Evolutionary conservation across 2,888 invertebrate species (phyloP), one percentile per base, ranked within the genome.

Genomic region (Mythimna impura): DNA sequence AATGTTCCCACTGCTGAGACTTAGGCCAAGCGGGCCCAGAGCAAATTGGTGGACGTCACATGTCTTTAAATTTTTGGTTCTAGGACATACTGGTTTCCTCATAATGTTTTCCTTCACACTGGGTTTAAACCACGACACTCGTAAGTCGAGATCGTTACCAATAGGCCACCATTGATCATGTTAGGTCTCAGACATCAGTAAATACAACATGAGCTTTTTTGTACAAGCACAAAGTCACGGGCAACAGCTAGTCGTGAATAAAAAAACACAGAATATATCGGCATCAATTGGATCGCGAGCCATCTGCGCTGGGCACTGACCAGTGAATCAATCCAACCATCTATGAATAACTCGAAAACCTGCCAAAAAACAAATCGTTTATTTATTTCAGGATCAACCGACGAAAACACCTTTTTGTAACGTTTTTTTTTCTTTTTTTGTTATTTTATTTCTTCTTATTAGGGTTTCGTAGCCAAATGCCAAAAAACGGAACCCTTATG

Each of bases 221-320:
- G 3, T 34, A 20, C 22, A 2, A 12, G 2, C 25, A 43, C 3
- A 76, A 58, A 76, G n/a, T 52, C 52, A 52, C n/a, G 6, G 43
- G 10, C 12, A 34, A 71, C 9, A n/a, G 52, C 36, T 22, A 54
- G 54, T 50, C 12, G 10, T 76, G 80, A 79, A 76, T 55, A 64
- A 77, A 78, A 75, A 72, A 58, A 2, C 55, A 54, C 66, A 66
- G 25, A 80, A 67, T 64, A 64, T 61, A 55, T 65, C 65, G 54
- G 50, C 60, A 61, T 66, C 64, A 75, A 78, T 78, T 80, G 75
- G 43, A 66, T 75, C 62, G 68, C 34, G 58, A 72, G 57, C 52
- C 64, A 81, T 78, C 81, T 81, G 81, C 30, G 47, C 57, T 58
- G 57, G 4, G 65, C 68, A 78, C 52, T 75, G 67, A 65, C 81